Conservation (phyloP, 2,113 vertebrate genomes). For the Siniperca knerii region DNA sequence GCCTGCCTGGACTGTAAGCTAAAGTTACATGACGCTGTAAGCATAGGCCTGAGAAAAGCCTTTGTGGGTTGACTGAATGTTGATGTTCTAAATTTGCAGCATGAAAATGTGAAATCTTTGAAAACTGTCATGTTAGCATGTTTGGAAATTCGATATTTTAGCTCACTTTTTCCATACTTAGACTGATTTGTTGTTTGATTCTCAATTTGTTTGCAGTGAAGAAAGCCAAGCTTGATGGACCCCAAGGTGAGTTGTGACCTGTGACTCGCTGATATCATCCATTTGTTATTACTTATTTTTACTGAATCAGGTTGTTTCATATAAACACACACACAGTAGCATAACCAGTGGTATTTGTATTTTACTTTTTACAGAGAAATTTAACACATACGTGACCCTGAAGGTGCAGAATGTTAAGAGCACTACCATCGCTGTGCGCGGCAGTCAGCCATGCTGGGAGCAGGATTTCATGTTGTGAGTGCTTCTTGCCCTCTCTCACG, state of each 20-base stretch:
- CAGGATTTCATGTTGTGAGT: conserved; percentile 99
- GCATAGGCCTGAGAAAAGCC: neutral
- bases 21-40: conserved; percentile 1
- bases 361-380: conserved; percentile 89
- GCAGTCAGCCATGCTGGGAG: conserved; percentile 97
- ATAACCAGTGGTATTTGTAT: conserved; percentile 1
- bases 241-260: conserved; percentile 89
- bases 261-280: neutral
- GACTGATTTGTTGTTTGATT: conserved; percentile 24
- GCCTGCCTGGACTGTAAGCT: neutral
- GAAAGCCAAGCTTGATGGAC: conserved; percentile 98
- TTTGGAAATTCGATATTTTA: neutral
- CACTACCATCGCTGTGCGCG: conserved; percentile 95
- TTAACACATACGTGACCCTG: conserved; percentile 98
- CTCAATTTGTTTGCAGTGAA: conserved; percentile 89
- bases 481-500: neutral
- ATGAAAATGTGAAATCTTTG: conserved; percentile 10
- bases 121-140: neutral
- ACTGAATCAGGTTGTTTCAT: neutral
- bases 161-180: neutral
- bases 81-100: neutral
- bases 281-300: neutral
- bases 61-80: neutral
- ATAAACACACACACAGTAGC: neutral
- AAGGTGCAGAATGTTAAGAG: conserved; percentile 99